Evolutionary conservation across 2,797 vertebrate species (phyloP), one percentile per base, ranked within the genome.

Genomic region (Danio kyathit): DNA sequence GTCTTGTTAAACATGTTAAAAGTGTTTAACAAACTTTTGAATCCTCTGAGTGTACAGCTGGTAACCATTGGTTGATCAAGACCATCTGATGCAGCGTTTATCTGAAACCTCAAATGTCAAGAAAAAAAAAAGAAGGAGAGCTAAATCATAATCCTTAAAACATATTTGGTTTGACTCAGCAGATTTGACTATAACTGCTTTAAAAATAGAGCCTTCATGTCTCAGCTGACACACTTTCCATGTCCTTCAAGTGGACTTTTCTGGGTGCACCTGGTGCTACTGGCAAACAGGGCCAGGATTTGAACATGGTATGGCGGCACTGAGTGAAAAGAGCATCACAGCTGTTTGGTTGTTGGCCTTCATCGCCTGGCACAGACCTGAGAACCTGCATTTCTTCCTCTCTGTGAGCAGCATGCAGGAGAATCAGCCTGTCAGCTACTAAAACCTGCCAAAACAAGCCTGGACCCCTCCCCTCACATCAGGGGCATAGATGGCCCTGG

Each of bases 281-380:
- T 91, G 91, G 91, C 91, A 91, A 87, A 78, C 82, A 72, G 85
- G 82, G 84, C 81, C 80, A 73, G 89, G 85, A 88, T 85, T 75
- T 57, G 81, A 87, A 90, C 86, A 87, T 88, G 84, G 77, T 88
- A 88, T 89, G 91, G 88, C 90, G 86, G 82, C 72, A 72, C 76
- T 29, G 29, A 79, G 81, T 92, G 91, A 90, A 90, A 89, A 84
- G 91, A 91, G 92, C 91, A 91, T 93, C 92, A 93, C 90, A 94
- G 90, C 91, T 93, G 93, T 89, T 89, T 90, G 85, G 76, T 57
- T 74, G 88, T 89, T 89, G 87, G 84, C 88, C 86, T 87, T 86
- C 86, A 87, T 84, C 67, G 86, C 83, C 88, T 92, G 91, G 91
- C 90, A 89, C 86, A 16, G 81, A 43, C 79, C 54, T n/a, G 79